phyloP scores from a whole-genome alignment of 2,797 vertebrate genomes.

The Sebastes oblongus region DNA sequence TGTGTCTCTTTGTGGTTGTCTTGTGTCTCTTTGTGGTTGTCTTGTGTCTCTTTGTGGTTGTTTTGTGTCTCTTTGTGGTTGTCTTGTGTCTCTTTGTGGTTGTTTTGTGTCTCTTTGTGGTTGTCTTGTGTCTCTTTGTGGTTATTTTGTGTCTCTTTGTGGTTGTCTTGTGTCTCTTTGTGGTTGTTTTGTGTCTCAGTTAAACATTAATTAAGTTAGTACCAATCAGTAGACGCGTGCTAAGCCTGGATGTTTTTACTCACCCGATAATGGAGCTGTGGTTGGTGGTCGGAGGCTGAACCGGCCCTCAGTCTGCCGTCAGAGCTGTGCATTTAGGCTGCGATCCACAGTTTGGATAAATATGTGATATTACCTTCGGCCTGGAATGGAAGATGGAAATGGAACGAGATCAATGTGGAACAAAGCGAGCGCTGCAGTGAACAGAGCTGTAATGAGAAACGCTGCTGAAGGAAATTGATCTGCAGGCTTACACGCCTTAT shows the following conservation, averaged over 20 bases:
- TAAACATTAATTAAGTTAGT: background rate
- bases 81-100: background rate
- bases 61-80: background rate
- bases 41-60: too few species aligned
- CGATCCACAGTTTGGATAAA: background rate
- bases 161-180: too few species aligned
- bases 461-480: conserved; percentile 8
- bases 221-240: background rate
- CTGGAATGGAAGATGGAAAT: conserved; percentile 1
- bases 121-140: background rate
- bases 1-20: too few species aligned
- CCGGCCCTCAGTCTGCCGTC: background rate
- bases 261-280: background rate
- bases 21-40: background rate
- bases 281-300: background rate
- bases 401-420: conserved; percentile 5
- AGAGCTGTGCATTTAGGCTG: background rate
- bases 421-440: background rate
- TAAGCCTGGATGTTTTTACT: background rate
- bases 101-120: too few species aligned
- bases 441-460: background rate
- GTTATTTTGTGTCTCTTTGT: background rate
- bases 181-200: too few species aligned
- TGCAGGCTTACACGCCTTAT: background rate
- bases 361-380: background rate